Percentiles rank a stretch among this genome's conserved stretches.
Evolutionary conservation across 2,888 invertebrate species (phyloP).

Genomic region (Apoderus coryli): DNA sequence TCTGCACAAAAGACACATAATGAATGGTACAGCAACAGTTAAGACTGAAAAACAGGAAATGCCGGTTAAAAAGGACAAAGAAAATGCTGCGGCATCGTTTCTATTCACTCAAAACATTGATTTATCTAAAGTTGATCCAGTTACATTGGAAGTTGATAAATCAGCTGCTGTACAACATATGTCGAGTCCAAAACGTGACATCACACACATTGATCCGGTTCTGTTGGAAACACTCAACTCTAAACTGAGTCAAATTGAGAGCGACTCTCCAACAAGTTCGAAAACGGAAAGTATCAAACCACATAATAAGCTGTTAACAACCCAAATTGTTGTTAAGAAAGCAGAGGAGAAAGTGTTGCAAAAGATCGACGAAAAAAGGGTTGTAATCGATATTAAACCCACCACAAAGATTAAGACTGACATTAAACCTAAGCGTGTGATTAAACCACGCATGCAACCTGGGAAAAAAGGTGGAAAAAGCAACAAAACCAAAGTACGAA

Average conservation of each 20-base stretch:
- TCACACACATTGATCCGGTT: slow-evolving; percentile 54
- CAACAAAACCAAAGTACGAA: slow-evolving; percentile 51
- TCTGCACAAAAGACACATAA: slow-evolving; percentile 68
- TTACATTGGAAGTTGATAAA: slow-evolving; percentile 57
- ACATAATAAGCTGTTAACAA: slow-evolving; percentile 20
- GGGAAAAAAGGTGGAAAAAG: slow-evolving; percentile 44
- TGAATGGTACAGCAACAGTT: slow-evolving; percentile 65
- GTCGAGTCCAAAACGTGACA: slow-evolving; percentile 56
- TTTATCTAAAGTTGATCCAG: slow-evolving; percentile 56
- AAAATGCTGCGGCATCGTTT: slow-evolving; percentile 34
- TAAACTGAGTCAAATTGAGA: slow-evolving; percentile 61
- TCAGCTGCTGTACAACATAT: slow-evolving; percentile 44
- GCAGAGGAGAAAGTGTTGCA: slow-evolving; percentile 15
- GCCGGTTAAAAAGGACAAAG: slow-evolving; percentile 20
- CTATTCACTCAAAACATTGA: slow-evolving; percentile 63
- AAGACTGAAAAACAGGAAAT: slow-evolving; percentile 17
- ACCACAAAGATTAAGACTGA: slow-evolving; percentile 43
- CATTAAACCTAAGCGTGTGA: slow-evolving; percentile 45
- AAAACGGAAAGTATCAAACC: slow-evolving; percentile 50
- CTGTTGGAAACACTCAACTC: slow-evolving; percentile 51
- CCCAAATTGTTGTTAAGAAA: slow-evolving; percentile 19
- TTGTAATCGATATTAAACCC: slow-evolving; percentile 26
- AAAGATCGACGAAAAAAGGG: slow-evolving; percentile 22
- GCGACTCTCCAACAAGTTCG: slow-evolving; percentile 60
- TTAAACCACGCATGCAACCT: slow-evolving; percentile 47